Base-by-base conservation (phyloP, 2,797 vertebrate species). In the Anas acuta region DNA sequence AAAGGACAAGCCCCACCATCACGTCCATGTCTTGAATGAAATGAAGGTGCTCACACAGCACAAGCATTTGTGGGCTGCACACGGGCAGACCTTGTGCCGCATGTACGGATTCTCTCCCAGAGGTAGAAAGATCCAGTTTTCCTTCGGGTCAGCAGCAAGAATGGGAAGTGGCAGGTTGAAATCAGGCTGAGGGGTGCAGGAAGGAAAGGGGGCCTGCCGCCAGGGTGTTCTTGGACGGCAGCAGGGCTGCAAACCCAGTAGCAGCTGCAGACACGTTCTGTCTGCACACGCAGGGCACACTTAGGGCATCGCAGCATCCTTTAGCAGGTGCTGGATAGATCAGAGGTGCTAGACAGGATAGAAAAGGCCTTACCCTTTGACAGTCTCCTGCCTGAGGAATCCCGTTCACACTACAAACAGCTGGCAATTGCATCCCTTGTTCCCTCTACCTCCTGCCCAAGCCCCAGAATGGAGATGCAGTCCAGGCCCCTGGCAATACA, bases 161-260 rank as follows among this genome's bases (percentile, higher is more conserved):
- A 35, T 9, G 4, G 53, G 61, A 82, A 86, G 47, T 2, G 57
- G n/a, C n/a, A 70, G 43, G 35, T 19, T 32, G 49, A 39, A n/a
- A 53, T 11, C 37, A 58, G 33, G 49, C 51, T 49, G 83, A 87
- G 49, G 11, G 17, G 28, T 0, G 0, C 23, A 30, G 16, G 21
- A n/a, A 65, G 41, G 39, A 87, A 47, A 0, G 2, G 70, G 30
- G 15, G 20, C 12, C 45, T 2, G 1, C 23, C 17, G 5, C 0
- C 0, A 53, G 70, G 4, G 33, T 32, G 37, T 66, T 21, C 41
- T 41, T 14, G 18, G 30, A 28, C 0, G 0, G 56, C 43, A 39
- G 51, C 75, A 81, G 51, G 84, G 41, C 70, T 64, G 37, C 79
- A 65, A 76, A 72, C 23, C 3, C 4, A 0, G 6, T 0, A 0